A percentile compares a stretch with the other conserved stretches of the same genome.
Evolutionary conservation across 2,113 vertebrate genomes (phyloP).

Genomic region (Ramphastos sulfuratus): DNA sequence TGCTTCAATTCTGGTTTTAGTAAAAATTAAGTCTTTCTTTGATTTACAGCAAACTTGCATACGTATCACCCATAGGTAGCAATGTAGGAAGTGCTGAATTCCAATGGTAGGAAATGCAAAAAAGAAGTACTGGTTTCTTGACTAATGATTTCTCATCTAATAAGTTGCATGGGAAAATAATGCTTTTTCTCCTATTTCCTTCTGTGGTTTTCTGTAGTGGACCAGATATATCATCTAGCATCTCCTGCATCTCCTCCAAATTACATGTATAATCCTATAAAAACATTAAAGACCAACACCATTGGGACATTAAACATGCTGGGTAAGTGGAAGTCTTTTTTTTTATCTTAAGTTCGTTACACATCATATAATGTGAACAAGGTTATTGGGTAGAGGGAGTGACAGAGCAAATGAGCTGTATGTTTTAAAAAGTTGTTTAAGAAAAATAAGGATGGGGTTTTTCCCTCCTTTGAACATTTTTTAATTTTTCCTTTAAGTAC

Average conservation of each 20-base stretch:
- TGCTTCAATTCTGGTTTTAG: neutral
- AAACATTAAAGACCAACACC: slow-evolving; percentile 97
- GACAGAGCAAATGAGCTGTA: neutral
- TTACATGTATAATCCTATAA: slow-evolving; percentile 99
- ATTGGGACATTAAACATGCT: slow-evolving; percentile 98
- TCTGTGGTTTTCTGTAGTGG: slow-evolving; percentile 78
- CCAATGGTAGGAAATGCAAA: neutral
- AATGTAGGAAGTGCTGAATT: neutral
- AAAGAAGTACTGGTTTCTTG: neutral
- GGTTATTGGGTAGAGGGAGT: neutral
- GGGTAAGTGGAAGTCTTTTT: slow-evolving; percentile 80
- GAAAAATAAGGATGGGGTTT: neutral
- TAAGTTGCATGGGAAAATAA: neutral
- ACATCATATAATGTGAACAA: neutral
- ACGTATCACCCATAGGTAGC: neutral
- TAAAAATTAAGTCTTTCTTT: neutral
- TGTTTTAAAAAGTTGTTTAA: neutral
- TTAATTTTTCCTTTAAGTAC: neutral
- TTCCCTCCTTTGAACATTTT: neutral
- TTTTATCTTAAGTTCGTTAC: neutral
- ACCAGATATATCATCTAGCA: slow-evolving; percentile 98
- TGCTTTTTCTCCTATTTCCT: neutral
- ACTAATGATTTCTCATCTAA: neutral
- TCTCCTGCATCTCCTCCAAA: slow-evolving; percentile 99
- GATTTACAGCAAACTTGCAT: neutral